phyloP scores from a whole-genome alignment of 2,888 invertebrate species.

The Apamea anceps region DNA sequence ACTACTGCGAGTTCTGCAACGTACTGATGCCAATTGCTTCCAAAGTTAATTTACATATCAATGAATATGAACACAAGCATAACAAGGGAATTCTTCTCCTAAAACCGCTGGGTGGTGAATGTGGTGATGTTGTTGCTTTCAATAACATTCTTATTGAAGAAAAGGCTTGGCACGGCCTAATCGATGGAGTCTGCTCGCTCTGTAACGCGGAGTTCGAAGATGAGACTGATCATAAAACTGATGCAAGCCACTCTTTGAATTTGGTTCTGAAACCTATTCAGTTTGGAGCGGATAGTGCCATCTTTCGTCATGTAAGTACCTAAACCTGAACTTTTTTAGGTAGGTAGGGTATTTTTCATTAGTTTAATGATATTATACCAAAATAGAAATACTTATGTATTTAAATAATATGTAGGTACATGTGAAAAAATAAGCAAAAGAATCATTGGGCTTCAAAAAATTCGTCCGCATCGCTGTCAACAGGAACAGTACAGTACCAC shows the following conservation, averaged over 20 bases:
- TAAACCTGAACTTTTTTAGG: not conserved
- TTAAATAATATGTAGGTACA: no score
- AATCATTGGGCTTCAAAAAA: no score
- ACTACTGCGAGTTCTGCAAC: conserved; percentile 81
- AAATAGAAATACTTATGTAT: not conserved
- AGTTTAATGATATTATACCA: not conserved
- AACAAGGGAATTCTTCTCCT: conserved; percentile 68
- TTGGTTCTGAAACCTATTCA: conserved; percentile 74
- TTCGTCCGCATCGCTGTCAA: no score
- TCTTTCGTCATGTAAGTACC: conserved; percentile 75
- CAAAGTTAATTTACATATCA: conserved; percentile 76
- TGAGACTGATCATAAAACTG: conserved; percentile 70
- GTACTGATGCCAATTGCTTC: conserved; percentile 71
- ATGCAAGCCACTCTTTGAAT: conserved; percentile 74
- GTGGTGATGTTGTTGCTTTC: conserved; percentile 69
- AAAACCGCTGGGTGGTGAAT: conserved; percentile 62
- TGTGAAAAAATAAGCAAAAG: no score
- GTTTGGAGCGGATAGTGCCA: conserved; percentile 66
- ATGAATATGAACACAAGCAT: conserved; percentile 70
- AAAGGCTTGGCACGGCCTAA: conserved; percentile 78
- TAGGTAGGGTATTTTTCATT: not conserved
- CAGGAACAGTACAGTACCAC: no score
- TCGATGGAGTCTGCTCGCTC: conserved; percentile 74
- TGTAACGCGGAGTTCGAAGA: conserved; percentile 78
- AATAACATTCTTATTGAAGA: conserved; percentile 72